These are phyloP conservation scores for Scarus forsteni DNA, from an alignment of 2,797 vertebrate genomes.

Conservation along the genomic window DNA sequence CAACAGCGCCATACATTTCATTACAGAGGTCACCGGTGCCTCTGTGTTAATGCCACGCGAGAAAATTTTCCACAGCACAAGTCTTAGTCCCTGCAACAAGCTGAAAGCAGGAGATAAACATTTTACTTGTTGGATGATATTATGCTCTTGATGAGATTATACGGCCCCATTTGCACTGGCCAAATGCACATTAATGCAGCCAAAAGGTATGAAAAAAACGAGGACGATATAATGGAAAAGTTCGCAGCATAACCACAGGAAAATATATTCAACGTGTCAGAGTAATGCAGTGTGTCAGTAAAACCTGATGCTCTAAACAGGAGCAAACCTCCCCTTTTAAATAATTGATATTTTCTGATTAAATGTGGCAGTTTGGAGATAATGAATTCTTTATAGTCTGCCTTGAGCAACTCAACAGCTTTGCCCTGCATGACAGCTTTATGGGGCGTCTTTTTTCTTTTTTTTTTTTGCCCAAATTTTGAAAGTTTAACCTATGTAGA, in stretches of 20 bases:
- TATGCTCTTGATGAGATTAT: conserved; percentile 76
- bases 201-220: conserved; percentile 47
- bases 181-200: conserved; percentile 58
- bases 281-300: conserved; percentile 78
- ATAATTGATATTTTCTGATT: conserved; percentile 98
- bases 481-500: conserved; percentile 99
- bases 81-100: conserved; percentile 70
- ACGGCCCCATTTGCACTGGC: conserved; percentile 53
- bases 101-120: conserved; percentile 82
- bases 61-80: conserved; percentile 69
- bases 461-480: conserved; percentile 91
- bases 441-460: conserved; percentile 83
- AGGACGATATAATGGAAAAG: conserved; percentile 59
- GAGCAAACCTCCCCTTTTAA: conserved; percentile 91
- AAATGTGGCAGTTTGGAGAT: conserved; percentile 93
- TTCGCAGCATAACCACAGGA: conserved; percentile 45
- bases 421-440: conserved; percentile 93
- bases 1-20: conserved; percentile 84
- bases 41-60: conserved; percentile 78
- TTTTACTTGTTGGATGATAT: conserved; percentile 76
- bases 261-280: conserved; percentile 70
- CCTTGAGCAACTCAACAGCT: conserved; percentile 95
- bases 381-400: conserved; percentile 94
- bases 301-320: conserved; percentile 88
- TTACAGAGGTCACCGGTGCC: conserved; percentile 79